Conservation (phyloP, 30 jellyfish, hydroid and myxozoan species). For the Chrysaora quinquecirrha region DNA sequence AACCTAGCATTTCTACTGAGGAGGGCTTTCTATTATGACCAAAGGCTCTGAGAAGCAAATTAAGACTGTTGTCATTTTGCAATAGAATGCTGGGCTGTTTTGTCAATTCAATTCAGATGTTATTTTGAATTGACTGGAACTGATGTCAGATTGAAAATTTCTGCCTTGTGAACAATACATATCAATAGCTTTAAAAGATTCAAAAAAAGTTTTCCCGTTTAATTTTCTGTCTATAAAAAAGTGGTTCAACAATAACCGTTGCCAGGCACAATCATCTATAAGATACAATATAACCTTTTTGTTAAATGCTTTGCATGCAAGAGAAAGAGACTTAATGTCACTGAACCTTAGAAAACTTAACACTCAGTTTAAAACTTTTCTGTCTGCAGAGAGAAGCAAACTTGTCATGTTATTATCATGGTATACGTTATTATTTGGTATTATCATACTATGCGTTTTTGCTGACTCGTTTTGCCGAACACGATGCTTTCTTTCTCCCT, state of each 20-base stretch:
- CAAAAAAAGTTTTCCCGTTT: constrained; percentile 8
- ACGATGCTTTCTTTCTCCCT: neutral
- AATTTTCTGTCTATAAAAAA: neutral
- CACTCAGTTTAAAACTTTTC: no score
- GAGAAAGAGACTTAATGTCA: neutral
- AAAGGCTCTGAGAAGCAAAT: no score
- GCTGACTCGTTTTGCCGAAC: neutral
- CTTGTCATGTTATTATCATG: no score
- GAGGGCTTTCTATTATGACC: no score
- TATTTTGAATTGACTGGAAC: neutral
- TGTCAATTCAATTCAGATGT: neutral
- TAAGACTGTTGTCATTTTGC: no score
- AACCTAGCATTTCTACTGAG: no score
- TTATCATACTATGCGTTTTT: neutral
- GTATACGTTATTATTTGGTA: neutral
- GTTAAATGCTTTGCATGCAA: neutral
- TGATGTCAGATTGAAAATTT: neutral
- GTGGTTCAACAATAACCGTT: constrained; percentile 1
- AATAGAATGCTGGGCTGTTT: no score
- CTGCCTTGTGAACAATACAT: neutral
- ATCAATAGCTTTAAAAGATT: constrained; percentile 1
- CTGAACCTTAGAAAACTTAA: no score
- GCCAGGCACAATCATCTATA: neutral
- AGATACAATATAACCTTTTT: neutral
- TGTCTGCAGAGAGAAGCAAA: no score